These are phyloP conservation scores for Odontamblyopus lacepedii DNA, from an alignment of 2,797 vertebrate genomes.

Conservation along the genomic window DNA sequence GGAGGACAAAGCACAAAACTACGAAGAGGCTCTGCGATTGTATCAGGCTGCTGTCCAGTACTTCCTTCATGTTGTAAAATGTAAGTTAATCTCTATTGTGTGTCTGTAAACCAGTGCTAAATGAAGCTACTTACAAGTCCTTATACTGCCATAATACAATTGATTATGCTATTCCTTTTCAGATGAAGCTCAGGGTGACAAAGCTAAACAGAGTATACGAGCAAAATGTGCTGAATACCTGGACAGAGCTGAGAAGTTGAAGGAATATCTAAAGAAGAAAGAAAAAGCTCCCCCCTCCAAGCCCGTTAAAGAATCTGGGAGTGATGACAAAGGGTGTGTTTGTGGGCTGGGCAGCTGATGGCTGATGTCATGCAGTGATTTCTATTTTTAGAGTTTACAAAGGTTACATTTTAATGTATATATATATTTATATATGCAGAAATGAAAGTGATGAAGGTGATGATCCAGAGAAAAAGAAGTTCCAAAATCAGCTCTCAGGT, in stretches of 20 bases:
- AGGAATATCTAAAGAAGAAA: constrained; percentile 93
- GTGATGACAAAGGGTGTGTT: constrained; percentile 93
- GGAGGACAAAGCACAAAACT: constrained; percentile 97
- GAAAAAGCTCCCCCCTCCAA: constrained; percentile 87
- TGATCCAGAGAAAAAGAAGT: constrained; percentile 96
- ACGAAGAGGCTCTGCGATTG: constrained; percentile 89
- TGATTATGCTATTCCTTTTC: constrained; percentile 10
- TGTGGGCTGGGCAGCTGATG: constrained; percentile 28
- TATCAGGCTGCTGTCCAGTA: constrained; percentile 96
- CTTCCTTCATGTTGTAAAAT: constrained; percentile 96
- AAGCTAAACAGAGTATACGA: constrained; percentile 93
- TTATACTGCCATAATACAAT: not conserved
- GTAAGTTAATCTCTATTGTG: constrained; percentile 68
- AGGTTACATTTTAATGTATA: not conserved
- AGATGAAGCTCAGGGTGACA: constrained; percentile 97
- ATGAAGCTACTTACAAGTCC: not conserved
- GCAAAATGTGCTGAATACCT: constrained; percentile 91
- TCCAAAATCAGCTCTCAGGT: constrained; percentile 96
- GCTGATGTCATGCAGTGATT: constrained; percentile 20
- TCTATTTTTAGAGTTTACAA: not conserved
- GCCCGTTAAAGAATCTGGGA: constrained; percentile 88
- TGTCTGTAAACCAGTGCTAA: not conserved
- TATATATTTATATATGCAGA: constrained; percentile 63
- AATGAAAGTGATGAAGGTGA: constrained; percentile 97
- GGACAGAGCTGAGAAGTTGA: constrained; percentile 95